Evolutionary conservation across 2,888 invertebrate genomes (phyloP), one percentile per base, ranked within the genome.

Genomic region (Scrobipalpa atriplicella): DNA sequence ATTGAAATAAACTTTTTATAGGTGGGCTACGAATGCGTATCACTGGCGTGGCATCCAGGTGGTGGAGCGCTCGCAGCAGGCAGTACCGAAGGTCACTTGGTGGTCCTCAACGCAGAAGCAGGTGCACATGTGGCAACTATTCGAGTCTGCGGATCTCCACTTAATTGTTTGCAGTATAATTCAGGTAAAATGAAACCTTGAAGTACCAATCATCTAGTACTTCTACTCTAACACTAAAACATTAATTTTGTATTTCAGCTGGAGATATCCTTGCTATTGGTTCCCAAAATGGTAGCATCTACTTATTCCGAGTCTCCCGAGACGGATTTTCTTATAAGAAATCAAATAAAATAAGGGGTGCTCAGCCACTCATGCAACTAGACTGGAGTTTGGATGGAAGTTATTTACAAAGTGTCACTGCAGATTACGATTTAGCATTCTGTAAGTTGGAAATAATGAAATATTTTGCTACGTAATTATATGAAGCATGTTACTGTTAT

Each of bases 351-450:
- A 97, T 97, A 68, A 94, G 97, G 16, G 97, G 97, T 0, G 95
- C 96, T 0, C 97, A 97, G 79, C 96, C 97, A 0, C 91, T 98
- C 3, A 95, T 96, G 68, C 97, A 98, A 78, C 89, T 98, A 65
- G 98, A 98, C 83, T 98, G 98, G 98, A 98, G 98, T 83, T 95
- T 96, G 52, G 98, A 98, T 80, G 97, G 97, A 67, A 96, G 95
- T 81, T 97, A 95, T 82, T 89, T 98, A 67, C 98, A 98, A 89
- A 97, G 97, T 0, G 97, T 97, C 65, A 97, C 98, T 16, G 96
- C 97, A 68, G 98, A 98, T 82, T 97, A 97, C 76, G 98, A 98
- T 83, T 89, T 98, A 64, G 94, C 96, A 6, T 98, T 97, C 87
- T 98, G 97, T 97, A 93, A 95, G 96, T 94, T 64, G 10, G 21